Percentiles rank a stretch among this genome's conserved stretches.
phyloP scores from a whole-genome alignment of 2,797 vertebrate species.

The Eurystomus glaucurus region DNA sequence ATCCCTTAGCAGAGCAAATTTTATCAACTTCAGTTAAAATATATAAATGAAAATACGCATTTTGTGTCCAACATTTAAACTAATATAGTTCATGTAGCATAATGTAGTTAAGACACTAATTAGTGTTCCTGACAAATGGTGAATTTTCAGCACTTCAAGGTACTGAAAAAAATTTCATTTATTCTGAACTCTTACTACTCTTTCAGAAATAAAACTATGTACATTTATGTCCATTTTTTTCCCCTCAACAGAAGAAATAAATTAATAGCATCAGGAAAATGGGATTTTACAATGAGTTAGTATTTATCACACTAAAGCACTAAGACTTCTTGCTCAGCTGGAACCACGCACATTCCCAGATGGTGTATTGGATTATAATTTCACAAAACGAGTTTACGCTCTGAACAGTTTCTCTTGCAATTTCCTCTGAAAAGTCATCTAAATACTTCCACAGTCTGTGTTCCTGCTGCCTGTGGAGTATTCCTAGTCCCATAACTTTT shows the following conservation, averaged over 20 bases:
- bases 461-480: neutral
- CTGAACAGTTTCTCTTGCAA: constrained; percentile 44
- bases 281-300: constrained; percentile 44
- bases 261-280: constrained; percentile 40
- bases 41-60: neutral
- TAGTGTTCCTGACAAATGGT: neutral
- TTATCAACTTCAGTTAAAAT: neutral
- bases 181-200: neutral
- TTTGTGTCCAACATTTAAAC: neutral
- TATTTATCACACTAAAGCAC: constrained; percentile 68
- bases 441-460: constrained; percentile 11
- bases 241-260: constrained; percentile 40
- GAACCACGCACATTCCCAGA: constrained; percentile 41
- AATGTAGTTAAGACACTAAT: neutral
- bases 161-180: neutral
- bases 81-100: neutral
- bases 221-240: neutral
- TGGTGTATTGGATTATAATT: constrained; percentile 70
- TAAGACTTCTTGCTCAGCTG: constrained; percentile 54
- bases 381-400: constrained; percentile 44
- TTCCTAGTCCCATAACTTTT: neutral
- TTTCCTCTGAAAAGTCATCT: constrained; percentile 46
- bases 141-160: constrained; percentile 1
- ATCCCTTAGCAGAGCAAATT: neutral
- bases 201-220: neutral